Percentiles rank a stretch among this genome's conserved stretches.
These are phyloP conservation scores for Alauda arvensis DNA, from an alignment of 2,797 vertebrate genomes.

Conservation along the genomic window DNA sequence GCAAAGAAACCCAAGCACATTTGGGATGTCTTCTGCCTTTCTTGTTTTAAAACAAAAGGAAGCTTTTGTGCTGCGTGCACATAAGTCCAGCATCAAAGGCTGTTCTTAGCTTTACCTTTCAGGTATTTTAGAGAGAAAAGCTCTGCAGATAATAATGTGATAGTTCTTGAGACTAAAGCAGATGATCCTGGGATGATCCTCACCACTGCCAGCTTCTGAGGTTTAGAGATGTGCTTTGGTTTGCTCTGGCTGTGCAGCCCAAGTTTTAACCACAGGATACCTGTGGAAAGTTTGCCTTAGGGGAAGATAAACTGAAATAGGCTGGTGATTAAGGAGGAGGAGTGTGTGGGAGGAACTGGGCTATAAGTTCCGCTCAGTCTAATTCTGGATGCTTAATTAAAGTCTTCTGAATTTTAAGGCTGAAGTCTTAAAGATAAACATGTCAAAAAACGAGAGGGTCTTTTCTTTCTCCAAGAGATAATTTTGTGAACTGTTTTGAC, in stretches of 20 bases:
- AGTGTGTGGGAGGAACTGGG: constrained; percentile 3
- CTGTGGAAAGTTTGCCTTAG: neutral
- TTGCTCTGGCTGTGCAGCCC: neutral
- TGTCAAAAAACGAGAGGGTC: neutral
- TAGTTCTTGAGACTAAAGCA: neutral
- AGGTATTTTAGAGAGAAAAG: neutral
- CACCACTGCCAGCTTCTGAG: neutral
- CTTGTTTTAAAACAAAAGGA: neutral
- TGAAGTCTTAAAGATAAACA: constrained; percentile 10
- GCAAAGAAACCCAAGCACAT: neutral
- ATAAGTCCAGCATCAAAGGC: neutral
- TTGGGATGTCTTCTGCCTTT: neutral
- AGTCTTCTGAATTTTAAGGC: neutral
- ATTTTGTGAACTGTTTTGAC: constrained; percentile 12
- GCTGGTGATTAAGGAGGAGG: constrained; percentile 12
- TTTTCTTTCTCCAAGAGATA: constrained; percentile 3
- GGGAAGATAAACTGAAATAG: neutral
- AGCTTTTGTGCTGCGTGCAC: neutral
- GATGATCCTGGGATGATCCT: neutral
- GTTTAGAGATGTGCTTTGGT: neutral
- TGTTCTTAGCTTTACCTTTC: neutral
- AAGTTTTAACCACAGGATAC: neutral
- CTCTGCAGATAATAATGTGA: neutral
- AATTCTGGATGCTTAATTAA: constrained; percentile 36
- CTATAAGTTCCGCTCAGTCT: neutral